Evolutionary conservation across 2,113 vertebrate species (phyloP).

Genomic region (Ciconia boyciana): DNA sequence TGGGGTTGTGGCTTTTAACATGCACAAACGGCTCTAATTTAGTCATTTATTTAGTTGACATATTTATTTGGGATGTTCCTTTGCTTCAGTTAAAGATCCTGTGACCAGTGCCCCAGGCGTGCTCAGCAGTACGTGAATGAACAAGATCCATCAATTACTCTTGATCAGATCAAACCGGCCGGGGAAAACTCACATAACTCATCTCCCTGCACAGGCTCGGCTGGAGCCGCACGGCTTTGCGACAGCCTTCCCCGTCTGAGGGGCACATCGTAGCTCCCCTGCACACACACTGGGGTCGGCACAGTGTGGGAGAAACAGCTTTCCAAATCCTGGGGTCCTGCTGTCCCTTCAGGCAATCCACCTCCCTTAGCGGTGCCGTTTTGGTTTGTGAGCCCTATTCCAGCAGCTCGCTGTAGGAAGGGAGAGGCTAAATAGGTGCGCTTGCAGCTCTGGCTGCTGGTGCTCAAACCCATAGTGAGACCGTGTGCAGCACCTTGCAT

Average conservation of each 20-base stretch:
- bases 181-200: constrained; percentile 45
- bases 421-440: background rate
- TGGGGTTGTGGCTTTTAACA: constrained; percentile 56
- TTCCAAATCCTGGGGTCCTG: background rate
- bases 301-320: background rate
- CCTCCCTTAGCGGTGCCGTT: background rate
- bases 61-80: constrained; percentile 69
- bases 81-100: constrained; percentile 61
- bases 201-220: background rate
- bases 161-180: constrained; percentile 52
- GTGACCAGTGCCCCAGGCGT: constrained; percentile 46
- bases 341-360: background rate
- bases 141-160: constrained; percentile 64
- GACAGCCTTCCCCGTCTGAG: rapidly evolving
- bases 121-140: constrained; percentile 53
- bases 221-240: background rate
- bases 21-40: constrained; percentile 65
- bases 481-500: background rate
- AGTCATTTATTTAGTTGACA: constrained; percentile 73
- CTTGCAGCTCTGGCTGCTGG: background rate
- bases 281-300: background rate
- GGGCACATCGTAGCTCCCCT: background rate
- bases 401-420: rapidly evolving
- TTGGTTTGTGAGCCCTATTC: background rate
- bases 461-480: background rate